Conservation (phyloP, 2,797 vertebrate species). For the Hozukius guyotensis region DNA sequence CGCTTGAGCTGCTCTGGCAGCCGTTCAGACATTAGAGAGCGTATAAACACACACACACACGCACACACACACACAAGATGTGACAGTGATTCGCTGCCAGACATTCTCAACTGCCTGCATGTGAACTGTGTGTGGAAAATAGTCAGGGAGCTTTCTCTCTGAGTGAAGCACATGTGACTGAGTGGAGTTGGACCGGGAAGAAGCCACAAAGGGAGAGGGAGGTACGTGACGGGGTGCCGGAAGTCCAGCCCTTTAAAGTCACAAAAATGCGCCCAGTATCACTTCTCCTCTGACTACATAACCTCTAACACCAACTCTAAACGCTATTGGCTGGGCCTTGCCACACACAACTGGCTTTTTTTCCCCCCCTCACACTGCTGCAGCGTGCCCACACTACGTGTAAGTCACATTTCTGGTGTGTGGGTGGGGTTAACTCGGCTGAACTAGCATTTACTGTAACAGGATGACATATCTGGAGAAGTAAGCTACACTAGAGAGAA, state of each 20-base stretch:
- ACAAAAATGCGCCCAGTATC: constrained; percentile 63
- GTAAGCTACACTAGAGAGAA: constrained; percentile 44
- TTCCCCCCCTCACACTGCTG: constrained; percentile 3
- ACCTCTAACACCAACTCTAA: constrained; percentile 61
- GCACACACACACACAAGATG: constrained; percentile 48
- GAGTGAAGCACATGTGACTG: constrained; percentile 79
- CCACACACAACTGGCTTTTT: constrained; percentile 38
- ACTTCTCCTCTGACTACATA: constrained; percentile 66
- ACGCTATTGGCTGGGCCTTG: constrained; percentile 61
- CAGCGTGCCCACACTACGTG: constrained; percentile 56
- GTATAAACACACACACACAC: constrained; percentile 39
- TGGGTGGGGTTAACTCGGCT: constrained; percentile 69
- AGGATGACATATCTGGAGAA: constrained; percentile 67
- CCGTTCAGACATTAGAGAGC: constrained; percentile 73
- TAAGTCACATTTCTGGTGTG: constrained; percentile 70
- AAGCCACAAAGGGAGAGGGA: constrained; percentile 59
- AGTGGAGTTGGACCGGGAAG: constrained; percentile 60
- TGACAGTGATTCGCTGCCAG: constrained; percentile 75
- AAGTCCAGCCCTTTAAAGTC: constrained; percentile 78
- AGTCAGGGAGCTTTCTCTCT: constrained; percentile 67
- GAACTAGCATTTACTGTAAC: constrained; percentile 75
- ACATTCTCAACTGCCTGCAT: constrained; percentile 75
- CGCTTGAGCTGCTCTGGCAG: constrained; percentile 80
- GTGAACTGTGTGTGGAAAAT: constrained; percentile 78
- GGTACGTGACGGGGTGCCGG: constrained; percentile 45